These are phyloP conservation scores for Melikaiella ostensackeni DNA, from an alignment of 2,888 invertebrate genomes.

Conservation along the genomic window DNA sequence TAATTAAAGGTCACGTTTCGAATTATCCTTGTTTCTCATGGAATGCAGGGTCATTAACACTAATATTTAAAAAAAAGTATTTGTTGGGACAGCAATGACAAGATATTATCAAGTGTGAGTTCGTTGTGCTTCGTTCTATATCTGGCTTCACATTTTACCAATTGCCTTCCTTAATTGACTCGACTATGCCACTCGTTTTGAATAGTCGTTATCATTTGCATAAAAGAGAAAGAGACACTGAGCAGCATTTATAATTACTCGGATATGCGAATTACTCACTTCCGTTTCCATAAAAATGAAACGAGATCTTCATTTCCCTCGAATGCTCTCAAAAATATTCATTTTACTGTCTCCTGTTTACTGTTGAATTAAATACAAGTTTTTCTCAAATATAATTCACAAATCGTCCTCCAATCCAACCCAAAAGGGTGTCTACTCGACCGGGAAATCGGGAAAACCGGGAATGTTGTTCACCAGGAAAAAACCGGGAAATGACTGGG, in stretches of 20 bases:
- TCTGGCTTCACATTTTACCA: conserved; percentile 61
- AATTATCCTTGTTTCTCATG: background rate
- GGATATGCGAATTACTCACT: conserved; percentile 36
- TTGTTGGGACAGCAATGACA: conserved; percentile 48
- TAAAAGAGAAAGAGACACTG: conserved; percentile 42
- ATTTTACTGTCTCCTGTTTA: background rate
- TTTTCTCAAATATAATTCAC: too few species aligned
- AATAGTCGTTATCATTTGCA: conserved; percentile 45
- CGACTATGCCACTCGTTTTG: conserved; percentile 48
- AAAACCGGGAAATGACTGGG: too few species aligned
- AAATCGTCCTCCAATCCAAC: background rate
- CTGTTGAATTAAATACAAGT: too few species aligned
- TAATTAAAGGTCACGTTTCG: background rate
- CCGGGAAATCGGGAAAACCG: too few species aligned
- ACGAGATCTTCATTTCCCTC: background rate
- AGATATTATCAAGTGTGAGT: conserved; percentile 48
- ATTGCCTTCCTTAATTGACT: conserved; percentile 68
- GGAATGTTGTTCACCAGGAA: too few species aligned
- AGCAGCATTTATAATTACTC: conserved; percentile 9
- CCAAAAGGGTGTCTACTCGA: too few species aligned
- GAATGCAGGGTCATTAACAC: conserved; percentile 24
- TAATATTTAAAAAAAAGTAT: conserved; percentile 43
- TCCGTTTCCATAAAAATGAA: conserved; percentile 35
- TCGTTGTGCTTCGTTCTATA: conserved; percentile 51
- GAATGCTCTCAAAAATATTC: background rate